Percentiles rank a stretch among this genome's conserved stretches.
Conservation (phyloP, 1,140 invertebrate genomes). For the Leptestheria dahalacensis region DNA sequence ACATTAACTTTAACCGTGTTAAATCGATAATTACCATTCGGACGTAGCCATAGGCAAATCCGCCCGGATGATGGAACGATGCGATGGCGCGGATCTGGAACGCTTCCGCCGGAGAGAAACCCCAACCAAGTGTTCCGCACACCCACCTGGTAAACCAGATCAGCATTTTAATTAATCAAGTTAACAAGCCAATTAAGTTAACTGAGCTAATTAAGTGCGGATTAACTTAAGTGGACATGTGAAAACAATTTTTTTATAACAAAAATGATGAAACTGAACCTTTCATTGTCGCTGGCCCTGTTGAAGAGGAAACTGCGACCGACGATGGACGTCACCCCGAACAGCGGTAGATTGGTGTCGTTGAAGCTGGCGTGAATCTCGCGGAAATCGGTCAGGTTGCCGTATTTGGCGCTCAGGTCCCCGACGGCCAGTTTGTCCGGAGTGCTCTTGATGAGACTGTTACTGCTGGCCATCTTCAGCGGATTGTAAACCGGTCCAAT, state of each 20-base stretch:
- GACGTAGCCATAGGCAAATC: conserved; percentile 72
- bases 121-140: conserved; percentile 67
- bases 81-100: conserved; percentile 70
- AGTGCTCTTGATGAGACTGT: conserved; percentile 46
- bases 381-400: conserved; percentile 30
- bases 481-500: conserved; percentile 75
- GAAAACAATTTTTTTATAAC: background rate
- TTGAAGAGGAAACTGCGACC: conserved; percentile 74
- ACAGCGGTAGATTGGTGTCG: conserved; percentile 70
- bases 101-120: conserved; percentile 69
- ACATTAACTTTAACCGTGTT: background rate
- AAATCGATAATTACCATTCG: conserved; percentile 58
- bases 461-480: conserved; percentile 42
- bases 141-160: conserved; percentile 44
- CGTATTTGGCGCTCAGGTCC: conserved; percentile 81
- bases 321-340: conserved; percentile 63
- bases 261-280: background rate
- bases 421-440: conserved; percentile 77
- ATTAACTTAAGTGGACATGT: background rate
- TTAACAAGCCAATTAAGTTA: background rate
- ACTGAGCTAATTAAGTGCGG: too few species aligned
- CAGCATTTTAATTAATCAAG: background rate
- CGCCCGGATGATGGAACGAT: conserved; percentile 77
- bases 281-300: background rate
- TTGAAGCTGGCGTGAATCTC: conserved; percentile 48